A percentile compares a stretch with the other conserved stretches of the same genome.
These are phyloP conservation scores for Pachycephala philippinensis DNA, from an alignment of 2,113 vertebrate genomes.

Conservation along the genomic window DNA sequence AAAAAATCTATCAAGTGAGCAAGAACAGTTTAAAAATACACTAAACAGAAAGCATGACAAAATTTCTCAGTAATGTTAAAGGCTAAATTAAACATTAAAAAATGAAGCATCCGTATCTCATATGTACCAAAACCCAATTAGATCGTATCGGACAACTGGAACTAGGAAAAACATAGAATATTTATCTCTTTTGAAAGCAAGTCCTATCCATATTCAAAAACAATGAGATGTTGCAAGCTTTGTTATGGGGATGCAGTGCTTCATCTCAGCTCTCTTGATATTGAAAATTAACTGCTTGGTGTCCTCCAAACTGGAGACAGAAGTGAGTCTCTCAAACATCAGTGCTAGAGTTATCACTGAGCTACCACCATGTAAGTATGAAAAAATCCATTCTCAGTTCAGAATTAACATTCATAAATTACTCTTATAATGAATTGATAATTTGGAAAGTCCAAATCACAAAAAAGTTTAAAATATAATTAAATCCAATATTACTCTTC, in stretches of 20 bases:
- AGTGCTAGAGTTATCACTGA: background rate
- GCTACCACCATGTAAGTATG: background rate
- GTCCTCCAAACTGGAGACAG: background rate
- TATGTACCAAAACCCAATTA: background rate
- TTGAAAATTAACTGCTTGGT: background rate
- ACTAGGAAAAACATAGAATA: background rate
- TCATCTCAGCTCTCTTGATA: background rate
- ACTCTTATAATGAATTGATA: background rate
- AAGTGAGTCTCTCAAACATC: background rate
- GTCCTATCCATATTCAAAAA: background rate
- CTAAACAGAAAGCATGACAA: constrained; percentile 16
- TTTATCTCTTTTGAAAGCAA: background rate
- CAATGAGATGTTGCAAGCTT: accelerated
- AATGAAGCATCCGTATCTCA: background rate
- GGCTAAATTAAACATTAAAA: background rate
- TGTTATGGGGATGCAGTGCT: background rate
- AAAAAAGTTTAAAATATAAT: background rate
- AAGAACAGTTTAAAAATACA: constrained; percentile 30
- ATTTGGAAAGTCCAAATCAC: background rate
- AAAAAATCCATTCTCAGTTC: background rate
- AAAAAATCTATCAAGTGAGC: constrained; percentile 26
- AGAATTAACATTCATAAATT: background rate
- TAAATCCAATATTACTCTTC: background rate
- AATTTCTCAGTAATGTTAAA: background rate
- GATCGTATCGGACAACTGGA: background rate